These are phyloP conservation scores for Cheilosia scutellata DNA, from an alignment of 2,888 invertebrate genomes.

Conservation along the genomic window DNA sequence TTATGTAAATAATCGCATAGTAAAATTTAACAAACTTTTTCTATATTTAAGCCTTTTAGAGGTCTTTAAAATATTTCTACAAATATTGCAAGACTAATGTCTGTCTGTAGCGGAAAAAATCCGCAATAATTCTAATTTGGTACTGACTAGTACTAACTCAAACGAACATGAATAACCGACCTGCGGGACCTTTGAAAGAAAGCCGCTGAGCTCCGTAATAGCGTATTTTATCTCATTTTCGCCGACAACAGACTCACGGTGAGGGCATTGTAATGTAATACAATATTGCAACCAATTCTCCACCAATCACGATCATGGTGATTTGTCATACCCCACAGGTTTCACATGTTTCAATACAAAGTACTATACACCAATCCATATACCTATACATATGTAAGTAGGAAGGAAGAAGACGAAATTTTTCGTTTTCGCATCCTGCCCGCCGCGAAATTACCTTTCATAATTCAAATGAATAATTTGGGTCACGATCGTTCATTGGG, in stretches of 20 bases:
- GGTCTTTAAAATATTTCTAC: too few relatives aligned
- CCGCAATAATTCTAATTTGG: background rate
- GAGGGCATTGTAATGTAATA: constrained; percentile 43
- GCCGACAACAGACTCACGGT: constrained; percentile 1
- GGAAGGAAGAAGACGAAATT: constrained; percentile 48
- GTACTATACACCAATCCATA: background rate
- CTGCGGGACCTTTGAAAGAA: constrained; percentile 38
- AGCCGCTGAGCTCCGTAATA: constrained; percentile 31
- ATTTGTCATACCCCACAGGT: constrained; percentile 73
- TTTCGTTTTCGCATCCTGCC: constrained; percentile 12
- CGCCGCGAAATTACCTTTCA: constrained; percentile 70
- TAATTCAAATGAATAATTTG: constrained; percentile 75
- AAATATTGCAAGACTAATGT: background rate
- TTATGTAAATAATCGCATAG: too few relatives aligned
- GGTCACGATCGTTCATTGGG: constrained; percentile 74
- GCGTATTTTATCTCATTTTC: constrained; percentile 49
- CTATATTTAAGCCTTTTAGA: too few relatives aligned
- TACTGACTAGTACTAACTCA: background rate
- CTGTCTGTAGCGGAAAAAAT: background rate
- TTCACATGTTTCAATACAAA: constrained; percentile 32
- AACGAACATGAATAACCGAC: constrained; percentile 30
- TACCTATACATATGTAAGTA: background rate
- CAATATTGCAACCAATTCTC: constrained; percentile 29
- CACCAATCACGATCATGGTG: constrained; percentile 65
- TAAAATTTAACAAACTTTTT: too few relatives aligned